A percentile compares a stretch with the other conserved stretches of the same genome.
Evolutionary conservation across 1,140 invertebrate genomes (phyloP).

Genomic region (Tribolium castaneum): DNA sequence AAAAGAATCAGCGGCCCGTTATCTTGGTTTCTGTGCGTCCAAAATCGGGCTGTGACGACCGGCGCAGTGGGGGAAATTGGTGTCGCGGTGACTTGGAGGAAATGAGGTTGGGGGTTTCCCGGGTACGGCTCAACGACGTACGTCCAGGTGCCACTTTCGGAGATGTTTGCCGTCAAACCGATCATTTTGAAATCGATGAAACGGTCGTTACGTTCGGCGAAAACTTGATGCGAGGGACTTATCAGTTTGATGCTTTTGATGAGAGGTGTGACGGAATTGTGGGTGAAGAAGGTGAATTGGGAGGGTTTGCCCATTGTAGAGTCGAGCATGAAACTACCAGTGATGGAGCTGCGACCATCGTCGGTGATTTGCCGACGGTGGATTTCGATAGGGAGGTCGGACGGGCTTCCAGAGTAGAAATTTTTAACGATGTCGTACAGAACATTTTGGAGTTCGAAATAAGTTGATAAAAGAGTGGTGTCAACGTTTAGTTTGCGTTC

Average conservation of each 20-base stretch:
- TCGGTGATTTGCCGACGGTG: conserved; percentile 65
- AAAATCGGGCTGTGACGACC: conserved; percentile 63
- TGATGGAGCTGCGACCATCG: conserved; percentile 64
- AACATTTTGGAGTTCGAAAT: conserved; percentile 67
- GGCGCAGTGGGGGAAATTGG: conserved; percentile 61
- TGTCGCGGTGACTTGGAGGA: conserved; percentile 67
- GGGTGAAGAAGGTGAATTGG: conserved; percentile 65
- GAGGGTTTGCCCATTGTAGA: conserved; percentile 65
- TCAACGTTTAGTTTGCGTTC: conserved; percentile 68
- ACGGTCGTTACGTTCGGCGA: conserved; percentile 63
- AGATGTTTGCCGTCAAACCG: conserved; percentile 65
- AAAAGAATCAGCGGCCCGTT: conserved; percentile 65
- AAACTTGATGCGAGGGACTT: conserved; percentile 65
- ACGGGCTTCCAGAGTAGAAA: conserved; percentile 66
- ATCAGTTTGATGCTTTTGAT: conserved; percentile 64
- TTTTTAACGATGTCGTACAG: conserved; percentile 65
- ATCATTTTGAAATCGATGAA: conserved; percentile 67
- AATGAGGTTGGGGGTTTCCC: conserved; percentile 71
- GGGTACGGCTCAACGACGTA: conserved; percentile 69
- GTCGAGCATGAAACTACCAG: conserved; percentile 66
- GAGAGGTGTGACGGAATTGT: conserved; percentile 65
- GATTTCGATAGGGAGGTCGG: conserved; percentile 68
- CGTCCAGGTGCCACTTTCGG: conserved; percentile 70
- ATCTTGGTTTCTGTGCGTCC: conserved; percentile 60
- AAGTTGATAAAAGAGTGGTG: conserved; percentile 65